Evolutionary conservation across 2,888 invertebrate genomes (phyloP).

Genomic region (Orchesellides sinensis): DNA sequence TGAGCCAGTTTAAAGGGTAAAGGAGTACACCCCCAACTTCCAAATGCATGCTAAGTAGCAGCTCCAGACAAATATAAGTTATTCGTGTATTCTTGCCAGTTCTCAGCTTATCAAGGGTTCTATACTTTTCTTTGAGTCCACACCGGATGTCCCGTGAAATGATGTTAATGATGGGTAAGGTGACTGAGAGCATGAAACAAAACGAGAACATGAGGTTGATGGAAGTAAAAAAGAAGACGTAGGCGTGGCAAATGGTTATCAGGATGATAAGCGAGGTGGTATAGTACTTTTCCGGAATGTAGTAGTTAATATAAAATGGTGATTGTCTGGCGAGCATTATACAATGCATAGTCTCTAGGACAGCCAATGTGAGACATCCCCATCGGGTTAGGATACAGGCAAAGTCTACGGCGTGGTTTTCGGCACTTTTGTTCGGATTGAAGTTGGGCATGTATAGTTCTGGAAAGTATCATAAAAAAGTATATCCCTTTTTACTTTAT

Average conservation of each 20-base stretch:
- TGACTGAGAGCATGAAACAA: not conserved
- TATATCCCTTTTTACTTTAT: no score
- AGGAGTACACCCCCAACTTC: conserved; percentile 9
- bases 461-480: no score
- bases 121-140: not conserved
- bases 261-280: not conserved
- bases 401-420: conserved; percentile 8
- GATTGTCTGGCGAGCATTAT: not conserved
- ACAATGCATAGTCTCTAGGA: conserved; percentile 9
- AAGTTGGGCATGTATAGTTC: conserved; percentile 23
- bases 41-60: conserved; percentile 1
- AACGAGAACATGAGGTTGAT: not conserved
- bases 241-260: not conserved
- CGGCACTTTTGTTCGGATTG: conserved; percentile 28
- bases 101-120: conserved; percentile 26
- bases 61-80: conserved; percentile 13
- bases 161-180: conserved; percentile 6
- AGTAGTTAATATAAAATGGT: conserved; percentile 43
- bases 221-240: conserved; percentile 16
- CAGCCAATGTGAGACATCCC: not conserved
- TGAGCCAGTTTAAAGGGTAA: conserved; percentile 46
- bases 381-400: not conserved
- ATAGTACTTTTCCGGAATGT: conserved; percentile 41
- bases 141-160: conserved; percentile 34
- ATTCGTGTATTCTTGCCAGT: conserved; percentile 29